Conservation (phyloP, 2,797 vertebrate species). For the Odontamblyopus lacepedii region DNA sequence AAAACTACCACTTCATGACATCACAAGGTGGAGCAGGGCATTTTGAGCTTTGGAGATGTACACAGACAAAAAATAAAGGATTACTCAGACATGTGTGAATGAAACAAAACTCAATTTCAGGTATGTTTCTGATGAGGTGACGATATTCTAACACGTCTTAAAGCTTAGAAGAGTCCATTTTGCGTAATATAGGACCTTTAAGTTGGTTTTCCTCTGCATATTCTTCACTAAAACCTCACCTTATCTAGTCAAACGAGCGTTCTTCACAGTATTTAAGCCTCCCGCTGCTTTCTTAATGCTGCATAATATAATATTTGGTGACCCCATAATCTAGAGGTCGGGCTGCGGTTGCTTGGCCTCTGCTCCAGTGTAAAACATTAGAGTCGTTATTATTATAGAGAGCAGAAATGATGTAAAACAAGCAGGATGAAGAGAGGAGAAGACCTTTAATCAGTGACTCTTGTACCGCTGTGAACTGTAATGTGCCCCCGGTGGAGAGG, state of each 20-base stretch:
- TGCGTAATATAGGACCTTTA: too few relatives aligned
- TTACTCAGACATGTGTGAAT: too few relatives aligned
- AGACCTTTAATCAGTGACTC: constrained; percentile 13
- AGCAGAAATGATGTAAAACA: constrained; percentile 3
- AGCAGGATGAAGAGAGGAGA: not conserved
- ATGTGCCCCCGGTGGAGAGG: not conserved
- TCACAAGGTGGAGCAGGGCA: too few relatives aligned
- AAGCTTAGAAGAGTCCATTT: too few relatives aligned
- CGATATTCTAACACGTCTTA: too few relatives aligned
- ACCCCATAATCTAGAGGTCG: not conserved
- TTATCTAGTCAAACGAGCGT: not conserved
- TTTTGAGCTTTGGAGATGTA: too few relatives aligned
- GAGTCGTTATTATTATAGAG: constrained; percentile 6
- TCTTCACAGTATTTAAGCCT: not conserved
- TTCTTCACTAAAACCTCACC: not conserved
- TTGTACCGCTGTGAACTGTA: not conserved
- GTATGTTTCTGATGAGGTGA: too few relatives aligned
- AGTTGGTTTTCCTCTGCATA: too few relatives aligned
- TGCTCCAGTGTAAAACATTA: constrained; percentile 2
- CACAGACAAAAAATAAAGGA: too few relatives aligned
- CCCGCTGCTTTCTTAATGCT: not conserved
- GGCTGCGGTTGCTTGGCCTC: not conserved
- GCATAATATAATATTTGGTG: not conserved
- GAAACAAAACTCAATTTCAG: too few relatives aligned
- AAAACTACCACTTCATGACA: too few relatives aligned